Conservation (phyloP, 2,113 vertebrate genomes). For the Prolemur simus region DNA sequence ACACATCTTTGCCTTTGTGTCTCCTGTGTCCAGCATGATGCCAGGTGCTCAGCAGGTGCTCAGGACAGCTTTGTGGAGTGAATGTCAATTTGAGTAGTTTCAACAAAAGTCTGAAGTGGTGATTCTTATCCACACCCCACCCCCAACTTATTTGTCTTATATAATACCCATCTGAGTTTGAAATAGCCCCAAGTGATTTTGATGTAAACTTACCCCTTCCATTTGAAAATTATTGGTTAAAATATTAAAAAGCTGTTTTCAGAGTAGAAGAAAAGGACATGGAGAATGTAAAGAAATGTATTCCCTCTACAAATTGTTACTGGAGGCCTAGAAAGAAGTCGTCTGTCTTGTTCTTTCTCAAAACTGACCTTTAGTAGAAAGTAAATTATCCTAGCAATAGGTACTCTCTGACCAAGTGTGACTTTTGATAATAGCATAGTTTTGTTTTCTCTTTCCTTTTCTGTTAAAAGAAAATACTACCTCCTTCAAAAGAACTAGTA, state of each 20-base stretch:
- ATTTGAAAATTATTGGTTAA: background rate
- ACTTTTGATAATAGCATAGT: background rate
- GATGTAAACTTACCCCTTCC: background rate
- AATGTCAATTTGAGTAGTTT: background rate
- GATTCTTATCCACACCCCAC: background rate
- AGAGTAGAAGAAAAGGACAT: background rate
- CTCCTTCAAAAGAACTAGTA: background rate
- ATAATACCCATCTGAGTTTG: background rate
- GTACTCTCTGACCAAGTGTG: background rate
- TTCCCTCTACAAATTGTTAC: background rate
- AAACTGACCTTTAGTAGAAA: background rate
- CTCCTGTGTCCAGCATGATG: background rate
- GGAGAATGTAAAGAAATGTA: background rate
- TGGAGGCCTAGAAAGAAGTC: background rate
- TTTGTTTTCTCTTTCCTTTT: constrained; percentile 37
- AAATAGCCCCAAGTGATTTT: background rate
- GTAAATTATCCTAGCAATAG: background rate
- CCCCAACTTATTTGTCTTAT: background rate
- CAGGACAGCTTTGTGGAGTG: background rate
- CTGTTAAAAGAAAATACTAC: background rate
- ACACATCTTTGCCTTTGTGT: background rate
- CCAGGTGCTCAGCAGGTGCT: background rate
- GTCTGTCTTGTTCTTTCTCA: background rate
- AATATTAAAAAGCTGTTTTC: background rate
- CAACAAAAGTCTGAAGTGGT: background rate